These are phyloP conservation scores for Falcunculus frontatus DNA, from an alignment of 2,113 vertebrate genomes.

Conservation along the genomic window DNA sequence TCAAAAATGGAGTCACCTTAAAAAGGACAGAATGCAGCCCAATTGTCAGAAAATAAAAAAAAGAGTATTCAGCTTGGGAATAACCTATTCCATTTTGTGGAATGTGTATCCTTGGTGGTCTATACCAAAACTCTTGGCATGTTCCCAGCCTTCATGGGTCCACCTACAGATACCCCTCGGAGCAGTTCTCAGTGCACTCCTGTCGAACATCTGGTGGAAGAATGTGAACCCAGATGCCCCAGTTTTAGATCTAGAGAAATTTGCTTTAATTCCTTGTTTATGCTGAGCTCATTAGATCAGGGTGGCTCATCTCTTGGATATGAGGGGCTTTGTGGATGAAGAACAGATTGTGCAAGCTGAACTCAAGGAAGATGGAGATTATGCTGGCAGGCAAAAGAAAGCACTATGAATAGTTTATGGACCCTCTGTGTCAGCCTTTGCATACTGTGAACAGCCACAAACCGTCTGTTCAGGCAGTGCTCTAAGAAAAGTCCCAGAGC, in stretches of 20 bases:
- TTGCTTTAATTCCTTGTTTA: neutral
- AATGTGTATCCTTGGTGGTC: neutral
- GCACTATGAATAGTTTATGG: neutral
- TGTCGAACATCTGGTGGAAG: neutral
- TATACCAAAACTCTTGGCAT: neutral
- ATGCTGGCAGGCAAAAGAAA: neutral
- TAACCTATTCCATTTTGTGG: neutral
- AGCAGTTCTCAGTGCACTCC: neutral
- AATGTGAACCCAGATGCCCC: neutral
- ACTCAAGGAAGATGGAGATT: neutral
- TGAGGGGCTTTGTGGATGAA: neutral
- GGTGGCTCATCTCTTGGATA: neutral
- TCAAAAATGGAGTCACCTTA: neutral
- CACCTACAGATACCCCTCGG: neutral
- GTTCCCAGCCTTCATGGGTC: neutral
- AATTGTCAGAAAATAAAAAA: neutral
- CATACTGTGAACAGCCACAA: neutral
- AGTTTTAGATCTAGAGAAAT: neutral
- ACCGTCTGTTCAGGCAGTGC: neutral
- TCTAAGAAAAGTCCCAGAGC: neutral
- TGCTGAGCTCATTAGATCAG: neutral
- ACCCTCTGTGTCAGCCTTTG: neutral
- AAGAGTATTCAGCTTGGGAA: accelerated
- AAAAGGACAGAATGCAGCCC: neutral
- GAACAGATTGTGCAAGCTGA: neutral